A percentile compares a stretch with the other conserved stretches of the same genome.
Evolutionary conservation across 2,113 vertebrate genomes (phyloP).

Genomic region (Piliocolobus tephrosceles): DNA sequence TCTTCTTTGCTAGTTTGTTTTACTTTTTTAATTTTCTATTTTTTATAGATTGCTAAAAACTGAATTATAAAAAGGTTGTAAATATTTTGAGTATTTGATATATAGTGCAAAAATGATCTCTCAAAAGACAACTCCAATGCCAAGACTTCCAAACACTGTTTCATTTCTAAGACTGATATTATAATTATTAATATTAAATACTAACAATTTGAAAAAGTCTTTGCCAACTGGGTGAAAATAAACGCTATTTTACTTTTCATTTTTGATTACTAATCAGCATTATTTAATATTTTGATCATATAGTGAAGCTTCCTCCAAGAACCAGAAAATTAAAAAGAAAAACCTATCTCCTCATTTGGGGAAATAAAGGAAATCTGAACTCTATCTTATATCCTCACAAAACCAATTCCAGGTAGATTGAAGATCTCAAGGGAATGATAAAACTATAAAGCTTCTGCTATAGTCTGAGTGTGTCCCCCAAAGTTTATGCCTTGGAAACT

Average conservation of each 20-base stretch:
- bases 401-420: not conserved
- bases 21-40: not conserved
- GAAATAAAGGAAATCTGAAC: not conserved
- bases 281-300: constrained; percentile 13
- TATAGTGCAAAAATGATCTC: not conserved
- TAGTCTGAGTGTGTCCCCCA: not conserved
- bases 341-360: not conserved
- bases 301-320: not conserved
- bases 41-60: not conserved
- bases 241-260: not conserved
- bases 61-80: not conserved
- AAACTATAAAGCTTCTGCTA: not conserved
- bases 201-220: not conserved
- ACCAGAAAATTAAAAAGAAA: not conserved
- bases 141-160: not conserved
- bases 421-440: not conserved
- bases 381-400: not conserved
- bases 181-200: not conserved
- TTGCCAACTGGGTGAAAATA: not conserved
- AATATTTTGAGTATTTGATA: not conserved
- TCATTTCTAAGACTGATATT: not conserved
- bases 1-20: not conserved
- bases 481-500: not conserved
- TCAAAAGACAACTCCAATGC: not conserved
- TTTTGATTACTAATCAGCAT: not conserved